Conservation (phyloP, 2,797 vertebrate species). For the Siniperca scherzeri region DNA sequence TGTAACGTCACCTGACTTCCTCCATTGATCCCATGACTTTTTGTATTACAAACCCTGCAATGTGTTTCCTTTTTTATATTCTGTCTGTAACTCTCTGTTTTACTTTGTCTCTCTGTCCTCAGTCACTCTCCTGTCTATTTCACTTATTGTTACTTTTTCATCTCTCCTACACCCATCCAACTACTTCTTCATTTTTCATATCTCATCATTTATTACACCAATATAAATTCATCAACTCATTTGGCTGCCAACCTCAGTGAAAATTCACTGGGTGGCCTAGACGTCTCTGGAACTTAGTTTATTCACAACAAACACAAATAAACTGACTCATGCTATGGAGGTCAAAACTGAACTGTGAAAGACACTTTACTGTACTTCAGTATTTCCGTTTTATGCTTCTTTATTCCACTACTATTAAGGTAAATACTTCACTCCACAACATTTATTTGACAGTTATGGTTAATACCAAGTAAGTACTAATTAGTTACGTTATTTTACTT, state of each 20-base stretch:
- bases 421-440: not conserved
- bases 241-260: conserved; percentile 35
- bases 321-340: not conserved
- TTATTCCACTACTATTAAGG: not conserved
- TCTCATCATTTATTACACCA: conserved; percentile 24
- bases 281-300: conserved; percentile 1
- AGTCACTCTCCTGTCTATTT: not conserved
- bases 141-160: not conserved
- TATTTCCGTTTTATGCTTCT: not conserved
- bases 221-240: conserved; percentile 47
- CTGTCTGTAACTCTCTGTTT: not conserved
- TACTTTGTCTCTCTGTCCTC: not conserved
- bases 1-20: not conserved
- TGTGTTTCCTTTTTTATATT: not conserved
- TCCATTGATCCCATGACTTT: not conserved
- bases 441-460: not conserved
- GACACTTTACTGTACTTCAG: not conserved
- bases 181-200: not conserved
- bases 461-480: not conserved
- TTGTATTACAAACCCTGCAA: not conserved
- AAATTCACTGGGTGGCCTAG: conserved; percentile 23
- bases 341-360: not conserved
- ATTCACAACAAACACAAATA: not conserved
- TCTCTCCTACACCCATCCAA: not conserved
- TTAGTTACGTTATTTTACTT: not conserved